These are phyloP conservation scores for Chondrosia reniformis DNA, from an alignment of 37 sponge, comb jelly and placozoan species.

Conservation along the genomic window DNA sequence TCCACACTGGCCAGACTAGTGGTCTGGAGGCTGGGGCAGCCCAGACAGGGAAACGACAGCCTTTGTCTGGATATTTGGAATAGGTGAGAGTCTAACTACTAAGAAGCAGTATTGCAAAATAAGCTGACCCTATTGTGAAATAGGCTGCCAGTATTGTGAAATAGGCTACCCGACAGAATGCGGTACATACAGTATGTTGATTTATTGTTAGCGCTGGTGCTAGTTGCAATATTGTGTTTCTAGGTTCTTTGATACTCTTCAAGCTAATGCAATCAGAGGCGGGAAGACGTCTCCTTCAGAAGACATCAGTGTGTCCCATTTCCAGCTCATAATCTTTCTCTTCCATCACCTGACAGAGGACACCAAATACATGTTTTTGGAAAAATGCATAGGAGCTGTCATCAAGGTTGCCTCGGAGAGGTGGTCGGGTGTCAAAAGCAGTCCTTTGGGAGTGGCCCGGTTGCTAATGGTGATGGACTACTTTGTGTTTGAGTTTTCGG, in stretches of 20 bases:
- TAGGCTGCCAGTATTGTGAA: no score
- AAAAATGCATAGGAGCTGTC: constrained; percentile 40
- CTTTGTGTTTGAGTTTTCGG: constrained; percentile 55
- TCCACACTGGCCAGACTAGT: constrained; percentile 63
- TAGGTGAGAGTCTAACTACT: constrained; percentile 37
- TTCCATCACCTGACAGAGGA: constrained; percentile 60
- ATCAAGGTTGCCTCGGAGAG: constrained; percentile 41
- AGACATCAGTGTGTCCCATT: constrained; percentile 55
- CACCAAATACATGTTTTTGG: constrained; percentile 31
- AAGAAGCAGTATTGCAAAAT: no score
- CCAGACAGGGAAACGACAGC: constrained; percentile 30
- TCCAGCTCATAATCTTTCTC: constrained; percentile 64
- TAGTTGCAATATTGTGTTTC: no score
- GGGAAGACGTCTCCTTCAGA: background rate
- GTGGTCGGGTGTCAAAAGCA: constrained; percentile 29
- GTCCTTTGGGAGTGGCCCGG: constrained; percentile 46
- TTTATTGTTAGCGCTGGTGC: no score
- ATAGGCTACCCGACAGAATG: no score
- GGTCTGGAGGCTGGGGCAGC: constrained; percentile 32
- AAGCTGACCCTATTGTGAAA: no score
- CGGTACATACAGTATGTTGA: no score
- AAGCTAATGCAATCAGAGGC: constrained; percentile 32
- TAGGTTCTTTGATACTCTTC: constrained; percentile 58
- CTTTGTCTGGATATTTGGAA: constrained; percentile 67
- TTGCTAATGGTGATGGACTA: constrained; percentile 73